These are phyloP conservation scores for Rhagoletis zephyria DNA, from an alignment of 1,140 invertebrate species.

Conservation along the genomic window DNA sequence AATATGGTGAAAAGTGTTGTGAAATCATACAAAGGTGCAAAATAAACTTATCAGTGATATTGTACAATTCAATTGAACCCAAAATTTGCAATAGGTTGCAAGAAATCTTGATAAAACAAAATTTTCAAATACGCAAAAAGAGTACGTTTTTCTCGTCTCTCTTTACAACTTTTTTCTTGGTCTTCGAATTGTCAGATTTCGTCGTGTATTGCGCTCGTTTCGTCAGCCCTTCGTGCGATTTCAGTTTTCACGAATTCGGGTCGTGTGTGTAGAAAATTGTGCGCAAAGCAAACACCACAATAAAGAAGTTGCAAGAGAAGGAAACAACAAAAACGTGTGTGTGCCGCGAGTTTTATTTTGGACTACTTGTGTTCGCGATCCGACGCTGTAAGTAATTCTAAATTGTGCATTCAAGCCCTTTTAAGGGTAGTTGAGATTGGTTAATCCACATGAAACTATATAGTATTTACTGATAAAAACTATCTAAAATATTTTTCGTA, in stretches of 20 bases:
- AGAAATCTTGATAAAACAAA: conserved; percentile 53
- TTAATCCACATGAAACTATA: no score
- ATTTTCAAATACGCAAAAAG: conserved; percentile 55
- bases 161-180: conserved; percentile 48
- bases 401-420: not conserved
- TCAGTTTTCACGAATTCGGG: not conserved
- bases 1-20: conserved; percentile 70
- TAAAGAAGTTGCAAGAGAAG: conserved; percentile 12
- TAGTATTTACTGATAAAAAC: no score
- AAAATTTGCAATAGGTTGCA: conserved; percentile 61
- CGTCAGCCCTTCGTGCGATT: conserved; percentile 6
- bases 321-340: conserved; percentile 11
- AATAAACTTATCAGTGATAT: conserved; percentile 60
- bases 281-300: conserved; percentile 34
- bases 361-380: not conserved
- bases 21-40: conserved; percentile 65
- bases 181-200: conserved; percentile 57
- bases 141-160: conserved; percentile 53
- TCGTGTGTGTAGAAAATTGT: conserved; percentile 32
- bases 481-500: not conserved
- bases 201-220: conserved; percentile 42
- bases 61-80: conserved; percentile 63
- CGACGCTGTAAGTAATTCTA: conserved; percentile 22
- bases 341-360: not conserved
- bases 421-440: no score